phyloP scores from a whole-genome alignment of 2,888 invertebrate genomes.

The Zygogramma bicolorata region DNA sequence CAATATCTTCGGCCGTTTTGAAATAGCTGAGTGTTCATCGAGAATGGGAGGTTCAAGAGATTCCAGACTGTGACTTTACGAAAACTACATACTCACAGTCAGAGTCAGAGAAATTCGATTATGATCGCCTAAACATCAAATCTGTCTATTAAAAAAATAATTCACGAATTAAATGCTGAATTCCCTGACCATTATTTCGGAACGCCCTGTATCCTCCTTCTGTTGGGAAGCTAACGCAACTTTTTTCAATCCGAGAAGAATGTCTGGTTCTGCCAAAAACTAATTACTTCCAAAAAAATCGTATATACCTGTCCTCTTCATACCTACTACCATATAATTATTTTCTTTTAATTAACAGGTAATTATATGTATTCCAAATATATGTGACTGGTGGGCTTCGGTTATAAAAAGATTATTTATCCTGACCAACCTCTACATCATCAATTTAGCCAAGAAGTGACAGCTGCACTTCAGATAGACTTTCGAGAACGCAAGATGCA shows the following conservation, averaged over 20 bases:
- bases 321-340: constrained; percentile 12
- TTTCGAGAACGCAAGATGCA: not conserved
- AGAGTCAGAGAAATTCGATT: too few relatives aligned
- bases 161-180: not conserved
- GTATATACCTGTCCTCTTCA: not conserved
- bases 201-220: not conserved
- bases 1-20: not conserved
- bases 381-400: constrained; percentile 24
- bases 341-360: constrained; percentile 15
- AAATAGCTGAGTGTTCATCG: not conserved
- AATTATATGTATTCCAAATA: constrained; percentile 20
- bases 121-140: too few relatives aligned
- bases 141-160: too few relatives aligned
- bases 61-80: not conserved
- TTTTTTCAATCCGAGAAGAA: not conserved
- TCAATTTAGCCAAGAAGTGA: constrained; percentile 22
- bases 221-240: not conserved
- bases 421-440: constrained; percentile 15
- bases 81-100: too few relatives aligned
- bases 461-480: constrained; percentile 18
- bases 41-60: not conserved
- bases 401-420: constrained; percentile 20
- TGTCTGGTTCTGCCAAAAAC: not conserved
- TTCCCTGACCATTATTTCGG: not conserved
- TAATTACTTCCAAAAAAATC: constrained; percentile 4